These are phyloP conservation scores for Arctocebus calabarensis DNA, from an alignment of 2,797 vertebrate species.

Conservation along the genomic window DNA sequence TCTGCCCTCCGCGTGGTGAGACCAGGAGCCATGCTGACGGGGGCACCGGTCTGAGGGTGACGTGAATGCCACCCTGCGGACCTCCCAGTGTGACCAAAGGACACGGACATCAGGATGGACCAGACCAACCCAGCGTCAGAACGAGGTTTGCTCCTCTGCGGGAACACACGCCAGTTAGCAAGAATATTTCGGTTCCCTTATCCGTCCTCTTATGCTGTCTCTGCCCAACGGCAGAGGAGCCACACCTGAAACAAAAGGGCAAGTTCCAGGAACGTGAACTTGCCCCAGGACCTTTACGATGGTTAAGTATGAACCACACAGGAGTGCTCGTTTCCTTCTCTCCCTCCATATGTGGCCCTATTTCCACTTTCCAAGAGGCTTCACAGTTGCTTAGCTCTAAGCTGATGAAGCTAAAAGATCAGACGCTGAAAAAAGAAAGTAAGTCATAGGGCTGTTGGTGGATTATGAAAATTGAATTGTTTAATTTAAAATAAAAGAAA, in stretches of 20 bases:
- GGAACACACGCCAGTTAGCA: background rate
- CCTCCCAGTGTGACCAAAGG: background rate
- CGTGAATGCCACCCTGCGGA: background rate
- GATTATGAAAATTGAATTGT: conserved; percentile 37
- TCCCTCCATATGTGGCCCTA: too few species aligned
- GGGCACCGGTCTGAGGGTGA: background rate
- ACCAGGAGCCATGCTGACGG: background rate
- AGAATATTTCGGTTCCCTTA: background rate
- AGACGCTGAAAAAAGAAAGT: background rate
- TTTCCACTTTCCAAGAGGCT: too few species aligned
- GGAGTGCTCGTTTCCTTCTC: too few species aligned
- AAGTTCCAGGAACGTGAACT: too few species aligned
- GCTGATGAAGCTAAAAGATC: background rate
- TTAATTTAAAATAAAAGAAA: background rate
- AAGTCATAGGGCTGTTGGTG: background rate
- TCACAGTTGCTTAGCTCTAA: background rate
- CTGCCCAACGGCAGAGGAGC: background rate
- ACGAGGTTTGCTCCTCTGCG: background rate
- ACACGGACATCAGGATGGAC: background rate
- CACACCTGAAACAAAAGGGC: background rate
- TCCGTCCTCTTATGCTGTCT: background rate
- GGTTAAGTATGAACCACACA: too few species aligned
- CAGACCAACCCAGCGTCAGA: background rate
- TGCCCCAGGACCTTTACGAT: too few species aligned
- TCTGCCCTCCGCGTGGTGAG: background rate